Base-by-base conservation (phyloP, 2,113 vertebrate genomes). In the Alethe castanea region DNA sequence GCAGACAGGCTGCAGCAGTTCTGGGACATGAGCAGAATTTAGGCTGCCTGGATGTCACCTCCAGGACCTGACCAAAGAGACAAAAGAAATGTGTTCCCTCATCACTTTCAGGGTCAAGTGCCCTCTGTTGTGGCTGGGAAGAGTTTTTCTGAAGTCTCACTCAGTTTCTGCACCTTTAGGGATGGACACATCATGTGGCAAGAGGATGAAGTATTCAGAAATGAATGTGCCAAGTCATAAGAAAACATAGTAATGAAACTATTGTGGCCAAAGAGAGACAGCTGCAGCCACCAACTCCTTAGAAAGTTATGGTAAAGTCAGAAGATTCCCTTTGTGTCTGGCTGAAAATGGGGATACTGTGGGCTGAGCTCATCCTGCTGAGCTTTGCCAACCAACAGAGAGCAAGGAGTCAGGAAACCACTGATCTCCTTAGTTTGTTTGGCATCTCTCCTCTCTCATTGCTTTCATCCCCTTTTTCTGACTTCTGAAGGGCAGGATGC, bases 311-410 rank as follows among this genome's bases (percentile, higher is more conserved):
- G 15, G 25, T 28, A 38, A 84, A 74, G n/a, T 45, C 74, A 84
- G 56, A 92, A 84, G 78, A 66, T 12, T 24, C 36, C 18, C 14
- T 84, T 81, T 84, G 33, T 87, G 64, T 59, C 20, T 91, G 45
- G 14, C 19, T 78, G 47, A 84, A 91, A 87, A 57, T 33, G 33
- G n/a, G n/a, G 38, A 66, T 70, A 5, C 14, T 57, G 17, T 33
- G 47, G 25, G 40, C 28, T 67, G 70, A 87, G 38, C 22, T 81
- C 50, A 40, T 47, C 38, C 85, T 78, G 64, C 18, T 57, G 54
- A 73, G 28, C 9, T 81, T 40, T 70, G 47, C 22, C 0, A 0
- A 38, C 8, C 25, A 57, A 28, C 42, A 40, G 66, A 50, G 38
- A 93, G 31, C 17, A 53, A 81, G n/a, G 12, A 65, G 47, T 38